Evolutionary conservation across 2,113 vertebrate genomes (phyloP).

Genomic region (Notothenia coriiceps): DNA sequence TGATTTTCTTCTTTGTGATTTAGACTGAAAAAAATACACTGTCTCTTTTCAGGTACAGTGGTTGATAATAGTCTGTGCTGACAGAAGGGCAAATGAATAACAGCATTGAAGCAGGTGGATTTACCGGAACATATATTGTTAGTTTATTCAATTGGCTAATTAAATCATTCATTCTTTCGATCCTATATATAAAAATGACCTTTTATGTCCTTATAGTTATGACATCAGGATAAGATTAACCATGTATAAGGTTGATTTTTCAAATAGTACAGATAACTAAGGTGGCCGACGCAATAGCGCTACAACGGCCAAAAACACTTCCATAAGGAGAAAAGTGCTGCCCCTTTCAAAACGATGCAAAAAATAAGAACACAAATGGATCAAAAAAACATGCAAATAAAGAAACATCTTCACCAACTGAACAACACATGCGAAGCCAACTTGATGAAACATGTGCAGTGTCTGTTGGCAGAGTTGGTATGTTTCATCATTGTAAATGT

Average conservation of each 20-base stretch:
- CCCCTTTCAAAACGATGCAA: too few species aligned
- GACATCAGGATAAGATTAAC: background rate
- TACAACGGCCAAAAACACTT: too few species aligned
- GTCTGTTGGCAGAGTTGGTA: too few species aligned
- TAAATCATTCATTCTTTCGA: background rate
- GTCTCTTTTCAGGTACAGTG: background rate
- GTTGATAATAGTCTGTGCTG: slow-evolving; percentile 7
- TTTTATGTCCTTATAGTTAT: background rate
- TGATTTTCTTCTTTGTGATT: slow-evolving; percentile 18
- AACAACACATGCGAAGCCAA: too few species aligned
- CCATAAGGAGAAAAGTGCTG: too few species aligned
- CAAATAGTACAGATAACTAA: background rate
- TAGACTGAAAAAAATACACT: background rate
- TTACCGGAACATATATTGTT: background rate
- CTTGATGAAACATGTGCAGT: too few species aligned
- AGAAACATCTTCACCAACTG: too few species aligned
- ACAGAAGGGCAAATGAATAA: background rate
- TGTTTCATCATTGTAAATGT: too few species aligned
- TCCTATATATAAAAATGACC: background rate
- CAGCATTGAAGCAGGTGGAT: background rate
- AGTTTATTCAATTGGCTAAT: background rate
- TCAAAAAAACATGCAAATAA: too few species aligned
- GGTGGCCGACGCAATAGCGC: too few species aligned
- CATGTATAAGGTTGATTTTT: background rate
- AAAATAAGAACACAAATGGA: too few species aligned